Evolutionary conservation across 2,797 vertebrate species (phyloP).

Genomic region (Chelmon rostratus): DNA sequence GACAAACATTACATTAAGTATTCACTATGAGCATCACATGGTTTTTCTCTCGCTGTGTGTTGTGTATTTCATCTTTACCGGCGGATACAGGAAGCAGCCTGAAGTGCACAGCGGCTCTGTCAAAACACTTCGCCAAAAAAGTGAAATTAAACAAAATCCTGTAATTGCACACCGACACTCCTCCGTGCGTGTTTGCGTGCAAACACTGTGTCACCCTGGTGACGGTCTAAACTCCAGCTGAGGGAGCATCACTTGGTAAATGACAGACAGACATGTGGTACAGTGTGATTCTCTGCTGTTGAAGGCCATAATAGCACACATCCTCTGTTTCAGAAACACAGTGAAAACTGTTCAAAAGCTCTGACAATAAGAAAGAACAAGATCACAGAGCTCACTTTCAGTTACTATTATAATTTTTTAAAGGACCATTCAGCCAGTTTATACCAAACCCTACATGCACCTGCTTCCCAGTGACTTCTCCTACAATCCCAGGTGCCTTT

Average conservation of each 20-base stretch:
- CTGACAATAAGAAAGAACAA: not conserved
- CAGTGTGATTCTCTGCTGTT: not conserved
- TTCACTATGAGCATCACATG: not conserved
- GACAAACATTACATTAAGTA: not conserved
- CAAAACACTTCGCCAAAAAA: not conserved
- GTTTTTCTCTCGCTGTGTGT: not conserved
- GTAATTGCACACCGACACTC: too few species aligned
- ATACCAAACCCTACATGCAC: not conserved
- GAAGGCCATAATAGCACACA: too few species aligned
- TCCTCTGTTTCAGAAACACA: not conserved
- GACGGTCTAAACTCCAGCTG: constrained; percentile 1
- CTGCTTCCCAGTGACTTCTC: not conserved
- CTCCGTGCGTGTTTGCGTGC: not conserved
- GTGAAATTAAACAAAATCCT: not conserved
- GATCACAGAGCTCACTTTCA: not conserved
- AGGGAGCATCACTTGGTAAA: not conserved
- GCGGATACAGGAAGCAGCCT: not conserved
- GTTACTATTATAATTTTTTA: not conserved
- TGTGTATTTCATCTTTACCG: not conserved
- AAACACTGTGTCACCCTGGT: not conserved
- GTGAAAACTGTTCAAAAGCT: not conserved
- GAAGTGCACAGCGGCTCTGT: not conserved
- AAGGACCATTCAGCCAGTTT: not conserved
- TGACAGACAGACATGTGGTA: not conserved
- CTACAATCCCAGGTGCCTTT: not conserved